phyloP scores from a whole-genome alignment of 2,797 vertebrate species.

The Ammospiza maritima region DNA sequence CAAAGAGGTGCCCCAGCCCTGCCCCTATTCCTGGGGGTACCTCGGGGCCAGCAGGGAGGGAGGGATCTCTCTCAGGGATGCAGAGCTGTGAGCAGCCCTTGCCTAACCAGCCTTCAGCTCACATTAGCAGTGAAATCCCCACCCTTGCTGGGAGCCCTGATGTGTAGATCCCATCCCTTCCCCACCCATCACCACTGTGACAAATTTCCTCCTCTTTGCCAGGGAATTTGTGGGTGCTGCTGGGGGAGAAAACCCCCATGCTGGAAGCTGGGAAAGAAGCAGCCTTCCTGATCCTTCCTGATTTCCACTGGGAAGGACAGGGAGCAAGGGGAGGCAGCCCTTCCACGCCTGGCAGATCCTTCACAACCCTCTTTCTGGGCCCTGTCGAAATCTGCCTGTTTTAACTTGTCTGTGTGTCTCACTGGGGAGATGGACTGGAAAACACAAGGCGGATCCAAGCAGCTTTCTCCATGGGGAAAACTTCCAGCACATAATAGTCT shows the following conservation, averaged over 20 bases:
- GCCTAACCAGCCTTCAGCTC: neutral
- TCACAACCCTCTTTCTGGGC: neutral
- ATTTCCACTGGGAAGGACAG: neutral
- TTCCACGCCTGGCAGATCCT: neutral
- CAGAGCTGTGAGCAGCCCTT: neutral
- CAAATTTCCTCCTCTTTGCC: neutral
- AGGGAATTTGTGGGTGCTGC: rapidly evolving
- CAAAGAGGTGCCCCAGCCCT: neutral
- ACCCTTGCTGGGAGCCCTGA: neutral
- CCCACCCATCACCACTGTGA: rapidly evolving
- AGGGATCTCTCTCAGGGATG: neutral
- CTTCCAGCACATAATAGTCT: slow-evolving; percentile 59
- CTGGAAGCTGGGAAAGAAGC: neutral
- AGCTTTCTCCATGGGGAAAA: slow-evolving; percentile 51
- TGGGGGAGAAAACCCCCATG: neutral
- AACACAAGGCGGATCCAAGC: slow-evolving; percentile 60
- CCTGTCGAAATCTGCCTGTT: slow-evolving; percentile 53
- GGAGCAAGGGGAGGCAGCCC: neutral
- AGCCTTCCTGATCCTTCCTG: neutral
- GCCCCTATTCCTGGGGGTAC: neutral
- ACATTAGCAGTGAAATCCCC: slow-evolving; percentile 9
- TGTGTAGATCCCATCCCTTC: neutral
- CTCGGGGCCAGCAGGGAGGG: neutral
- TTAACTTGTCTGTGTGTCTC: slow-evolving; percentile 58
- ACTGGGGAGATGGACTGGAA: slow-evolving; percentile 59